Evolutionary conservation across 2,888 invertebrate genomes (phyloP).

Genomic region (Odontocerum albicorne): DNA sequence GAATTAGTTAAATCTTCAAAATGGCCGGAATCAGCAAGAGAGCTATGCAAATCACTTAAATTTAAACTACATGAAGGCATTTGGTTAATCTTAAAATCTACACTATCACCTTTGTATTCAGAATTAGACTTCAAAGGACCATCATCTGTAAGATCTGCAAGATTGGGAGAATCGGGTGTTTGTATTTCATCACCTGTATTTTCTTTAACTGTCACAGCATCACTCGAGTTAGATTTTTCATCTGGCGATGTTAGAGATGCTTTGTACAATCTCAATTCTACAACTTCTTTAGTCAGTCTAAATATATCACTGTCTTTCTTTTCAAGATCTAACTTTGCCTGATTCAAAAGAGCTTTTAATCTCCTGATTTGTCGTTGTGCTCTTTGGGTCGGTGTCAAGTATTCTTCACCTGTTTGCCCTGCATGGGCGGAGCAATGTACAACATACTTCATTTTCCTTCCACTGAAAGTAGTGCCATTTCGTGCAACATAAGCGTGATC

Average conservation of each 20-base stretch:
- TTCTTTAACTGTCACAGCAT: constrained; percentile 73
- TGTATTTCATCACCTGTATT: constrained; percentile 59
- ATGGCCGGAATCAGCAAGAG: constrained; percentile 84
- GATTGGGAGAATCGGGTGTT: constrained; percentile 53
- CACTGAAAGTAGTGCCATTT: constrained; percentile 71
- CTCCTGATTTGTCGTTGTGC: constrained; percentile 79
- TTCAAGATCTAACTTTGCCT: constrained; percentile 75
- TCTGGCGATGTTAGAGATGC: constrained; percentile 78
- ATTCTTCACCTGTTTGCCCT: constrained; percentile 76
- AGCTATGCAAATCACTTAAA: constrained; percentile 67
- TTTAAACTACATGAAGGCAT: constrained; percentile 52
- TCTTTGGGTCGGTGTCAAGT: constrained; percentile 85
- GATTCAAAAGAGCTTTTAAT: constrained; percentile 69
- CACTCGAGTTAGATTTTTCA: constrained; percentile 77
- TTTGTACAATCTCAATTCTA: constrained; percentile 78
- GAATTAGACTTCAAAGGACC: constrained; percentile 47
- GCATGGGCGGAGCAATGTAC: constrained; percentile 83
- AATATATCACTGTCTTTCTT: constrained; percentile 82
- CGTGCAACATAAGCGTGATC: constrained; percentile 82
- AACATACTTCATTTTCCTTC: constrained; percentile 74
- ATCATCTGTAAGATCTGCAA: constrained; percentile 55
- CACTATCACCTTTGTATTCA: constrained; percentile 46
- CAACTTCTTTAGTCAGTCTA: constrained; percentile 75
- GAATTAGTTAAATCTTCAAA: constrained; percentile 81
- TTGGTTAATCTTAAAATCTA: constrained; percentile 40